Percentiles rank a stretch among this genome's conserved stretches.
These are phyloP conservation scores for Rhabdomys pumilio DNA, from an alignment of 2,797 vertebrate genomes.

Conservation along the genomic window DNA sequence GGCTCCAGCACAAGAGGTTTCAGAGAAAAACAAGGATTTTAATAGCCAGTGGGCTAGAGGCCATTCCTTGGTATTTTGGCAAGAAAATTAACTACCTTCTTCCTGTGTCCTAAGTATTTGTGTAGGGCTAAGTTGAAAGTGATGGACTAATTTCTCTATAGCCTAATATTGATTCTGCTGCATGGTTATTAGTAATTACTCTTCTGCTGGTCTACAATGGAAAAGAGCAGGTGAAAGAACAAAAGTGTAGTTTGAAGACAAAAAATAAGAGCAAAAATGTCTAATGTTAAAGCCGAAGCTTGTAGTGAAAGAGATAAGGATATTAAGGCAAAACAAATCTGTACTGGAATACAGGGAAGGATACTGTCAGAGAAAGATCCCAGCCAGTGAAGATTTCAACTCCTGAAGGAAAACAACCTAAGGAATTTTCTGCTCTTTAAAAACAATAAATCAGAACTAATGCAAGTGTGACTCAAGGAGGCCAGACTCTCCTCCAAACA, in stretches of 20 bases:
- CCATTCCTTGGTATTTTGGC: neutral
- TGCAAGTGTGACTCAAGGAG: neutral
- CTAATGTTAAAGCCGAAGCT: neutral
- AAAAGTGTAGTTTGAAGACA: neutral
- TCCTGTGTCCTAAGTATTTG: neutral
- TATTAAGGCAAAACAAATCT: neutral
- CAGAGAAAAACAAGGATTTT: neutral
- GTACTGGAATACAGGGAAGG: neutral
- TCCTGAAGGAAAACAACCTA: neutral
- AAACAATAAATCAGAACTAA: neutral
- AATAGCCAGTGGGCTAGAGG: neutral
- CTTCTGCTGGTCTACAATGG: neutral
- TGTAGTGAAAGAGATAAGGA: neutral
- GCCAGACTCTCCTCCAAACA: neutral
- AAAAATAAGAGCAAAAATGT: neutral
- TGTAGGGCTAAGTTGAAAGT: neutral
- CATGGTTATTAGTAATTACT: neutral
- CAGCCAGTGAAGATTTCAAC: neutral
- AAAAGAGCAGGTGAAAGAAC: neutral
- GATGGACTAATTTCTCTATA: neutral
- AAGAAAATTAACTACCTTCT: neutral
- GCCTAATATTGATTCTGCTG: neutral
- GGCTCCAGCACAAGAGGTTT: neutral
- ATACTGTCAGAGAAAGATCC: neutral
- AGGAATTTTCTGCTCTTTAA: too few species aligned